Conservation (phyloP, 2,113 vertebrate genomes). For the Brienomyrus brachyistius region DNA sequence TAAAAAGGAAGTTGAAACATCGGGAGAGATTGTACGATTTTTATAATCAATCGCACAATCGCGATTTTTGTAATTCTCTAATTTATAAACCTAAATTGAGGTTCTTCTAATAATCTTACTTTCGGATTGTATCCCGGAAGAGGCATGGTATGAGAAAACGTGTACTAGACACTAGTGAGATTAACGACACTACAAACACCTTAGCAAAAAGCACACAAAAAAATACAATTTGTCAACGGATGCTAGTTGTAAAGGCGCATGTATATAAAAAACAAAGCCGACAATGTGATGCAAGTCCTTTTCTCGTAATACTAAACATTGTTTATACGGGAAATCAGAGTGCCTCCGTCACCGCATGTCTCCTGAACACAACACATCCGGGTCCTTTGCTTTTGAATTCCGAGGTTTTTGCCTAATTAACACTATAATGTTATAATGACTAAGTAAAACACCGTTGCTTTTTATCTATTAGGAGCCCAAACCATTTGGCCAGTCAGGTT, state of each 20-base stretch:
- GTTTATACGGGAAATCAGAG: neutral
- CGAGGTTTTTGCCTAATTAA: neutral
- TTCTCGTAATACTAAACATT: neutral
- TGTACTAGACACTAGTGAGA: neutral
- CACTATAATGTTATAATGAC: neutral
- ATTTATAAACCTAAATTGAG: neutral
- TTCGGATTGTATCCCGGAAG: neutral
- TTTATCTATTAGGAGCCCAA: neutral
- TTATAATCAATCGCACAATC: neutral
- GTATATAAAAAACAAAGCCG: neutral
- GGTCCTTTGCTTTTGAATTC: neutral
- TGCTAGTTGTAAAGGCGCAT: neutral
- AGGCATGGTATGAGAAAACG: neutral
- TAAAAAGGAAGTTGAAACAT: neutral
- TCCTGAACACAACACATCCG: neutral
- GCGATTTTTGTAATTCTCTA: neutral
- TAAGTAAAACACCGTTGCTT: neutral
- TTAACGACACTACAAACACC: neutral
- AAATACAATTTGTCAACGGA: neutral
- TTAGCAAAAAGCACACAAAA: neutral
- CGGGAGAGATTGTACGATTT: neutral
- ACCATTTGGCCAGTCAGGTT: neutral
- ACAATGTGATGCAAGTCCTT: neutral
- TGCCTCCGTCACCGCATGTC: neutral
- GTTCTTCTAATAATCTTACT: neutral